Conservation (phyloP, 2,888 invertebrate species). For the Troglohyphantes excavatus region DNA sequence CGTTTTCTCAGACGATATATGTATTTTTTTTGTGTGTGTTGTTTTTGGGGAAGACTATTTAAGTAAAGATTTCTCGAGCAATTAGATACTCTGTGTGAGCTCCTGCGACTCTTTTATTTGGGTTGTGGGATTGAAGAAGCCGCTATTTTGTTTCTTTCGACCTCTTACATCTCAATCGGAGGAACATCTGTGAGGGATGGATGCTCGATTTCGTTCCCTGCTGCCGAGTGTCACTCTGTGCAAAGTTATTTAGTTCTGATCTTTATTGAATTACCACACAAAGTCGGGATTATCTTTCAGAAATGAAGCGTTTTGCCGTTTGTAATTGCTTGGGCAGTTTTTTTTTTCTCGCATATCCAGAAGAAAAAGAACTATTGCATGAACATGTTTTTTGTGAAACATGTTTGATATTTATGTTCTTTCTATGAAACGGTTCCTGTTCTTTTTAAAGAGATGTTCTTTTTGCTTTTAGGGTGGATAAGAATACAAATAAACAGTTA, state of each 20-base stretch:
- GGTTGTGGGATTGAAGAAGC: background rate
- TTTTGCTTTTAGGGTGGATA: too few species aligned
- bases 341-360: too few species aligned
- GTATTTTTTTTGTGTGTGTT: too few species aligned
- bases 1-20: background rate
- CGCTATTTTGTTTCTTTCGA: background rate
- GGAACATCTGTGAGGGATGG: slow-evolving; percentile 8
- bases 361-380: too few species aligned
- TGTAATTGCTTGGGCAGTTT: too few species aligned
- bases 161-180: background rate
- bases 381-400: too few species aligned
- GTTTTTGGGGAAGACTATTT: background rate
- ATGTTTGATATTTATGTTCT: too few species aligned
- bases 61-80: background rate
- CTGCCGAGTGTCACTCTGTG: background rate
- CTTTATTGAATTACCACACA: background rate
- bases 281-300: background rate
- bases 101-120: background rate
- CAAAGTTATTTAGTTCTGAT: background rate
- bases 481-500: too few species aligned
- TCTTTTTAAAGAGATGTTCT: too few species aligned
- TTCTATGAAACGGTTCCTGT: too few species aligned
- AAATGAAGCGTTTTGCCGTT: too few species aligned
- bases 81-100: slow-evolving; percentile 22
- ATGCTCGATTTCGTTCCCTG: background rate